Base-by-base conservation (phyloP, 2,113 vertebrate genomes). In the Chlamydotis undulata region DNA sequence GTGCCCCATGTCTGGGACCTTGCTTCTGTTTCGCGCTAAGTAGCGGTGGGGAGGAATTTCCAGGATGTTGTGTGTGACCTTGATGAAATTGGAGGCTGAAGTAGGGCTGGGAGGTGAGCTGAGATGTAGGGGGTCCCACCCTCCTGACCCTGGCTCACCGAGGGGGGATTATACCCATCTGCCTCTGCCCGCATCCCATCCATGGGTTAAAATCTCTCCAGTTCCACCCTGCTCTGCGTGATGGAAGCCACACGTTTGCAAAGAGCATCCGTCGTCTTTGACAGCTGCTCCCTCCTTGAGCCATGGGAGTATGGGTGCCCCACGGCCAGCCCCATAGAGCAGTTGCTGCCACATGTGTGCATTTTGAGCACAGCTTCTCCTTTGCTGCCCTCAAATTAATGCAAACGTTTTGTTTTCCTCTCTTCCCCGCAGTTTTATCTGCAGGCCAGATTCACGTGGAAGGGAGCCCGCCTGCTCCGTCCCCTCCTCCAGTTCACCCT, bases 401-500 rank as follows among this genome's bases (percentile, higher is more conserved):
- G 0, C 35, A 18, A 31, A 15, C 5, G 24, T 31, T 87, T 23
- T 75, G 10, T 76, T 53, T 69, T 64, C 85, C 18, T 92, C 50
- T 95, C 56, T 78, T 59, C 17, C 29, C 8, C 67, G 1, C 97
- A 99, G 99, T 98, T 99, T 23, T 99, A 99, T 97, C 98, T 99
- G 81, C 99, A 99, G 98, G 98, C 99, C 82, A 98, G 99, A 73
- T 99, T 99, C 97, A 99, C 98, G 10, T 99, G 99, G 99, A 98
- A 98, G 28, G 99, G 99, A 19, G 99, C 98, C 45, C 99, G 99
- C 14, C 98, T 99, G 91, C 98, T 99, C 19, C 98, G 99, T 60
- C 99, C 99, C 7, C 98, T 99, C 78, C 98, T 99, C 45, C 99
- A 99, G 97, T 99, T 99, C 98, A 99, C 99, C n/a, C 98, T 99